phyloP scores from a whole-genome alignment of 2,888 invertebrate species.

The Netelia virgata region DNA sequence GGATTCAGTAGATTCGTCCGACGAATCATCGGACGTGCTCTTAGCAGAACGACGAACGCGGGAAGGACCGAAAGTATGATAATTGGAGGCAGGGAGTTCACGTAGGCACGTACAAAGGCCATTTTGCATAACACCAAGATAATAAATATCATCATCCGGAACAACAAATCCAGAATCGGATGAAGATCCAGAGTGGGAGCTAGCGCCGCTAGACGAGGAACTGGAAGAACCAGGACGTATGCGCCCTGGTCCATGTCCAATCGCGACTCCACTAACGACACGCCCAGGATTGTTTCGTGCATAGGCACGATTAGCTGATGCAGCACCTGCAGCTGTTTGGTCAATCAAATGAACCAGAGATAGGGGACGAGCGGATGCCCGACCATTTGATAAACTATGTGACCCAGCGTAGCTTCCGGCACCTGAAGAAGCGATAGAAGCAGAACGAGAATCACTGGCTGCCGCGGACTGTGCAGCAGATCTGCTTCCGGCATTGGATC shows the following conservation, averaged over 20 bases:
- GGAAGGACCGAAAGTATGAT: slow-evolving; percentile 7
- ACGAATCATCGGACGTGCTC: background rate
- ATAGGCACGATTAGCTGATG: too few relatives aligned
- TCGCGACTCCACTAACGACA: slow-evolving; percentile 23
- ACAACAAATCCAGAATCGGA: background rate
- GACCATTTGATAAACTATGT: background rate
- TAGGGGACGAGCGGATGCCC: background rate
- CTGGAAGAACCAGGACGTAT: background rate
- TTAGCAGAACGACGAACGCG: slow-evolving; percentile 36
- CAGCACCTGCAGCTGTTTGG: background rate
- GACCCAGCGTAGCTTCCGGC: background rate
- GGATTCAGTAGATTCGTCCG: background rate
- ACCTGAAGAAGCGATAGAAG: background rate
- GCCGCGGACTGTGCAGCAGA: background rate
- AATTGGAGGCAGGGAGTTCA: slow-evolving; percentile 37
- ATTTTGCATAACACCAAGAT: slow-evolving; percentile 43
- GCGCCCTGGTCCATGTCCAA: background rate
- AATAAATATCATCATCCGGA: slow-evolving; percentile 40
- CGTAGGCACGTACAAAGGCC: slow-evolving; percentile 52
- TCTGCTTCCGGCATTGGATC: too few relatives aligned
- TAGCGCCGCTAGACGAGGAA: background rate
- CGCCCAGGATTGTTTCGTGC: background rate
- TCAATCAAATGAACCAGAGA: too few relatives aligned
- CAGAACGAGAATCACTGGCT: background rate
- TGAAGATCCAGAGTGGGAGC: background rate